phyloP scores from a whole-genome alignment of 1,140 invertebrate species.

The Cephus cinctus region DNA sequence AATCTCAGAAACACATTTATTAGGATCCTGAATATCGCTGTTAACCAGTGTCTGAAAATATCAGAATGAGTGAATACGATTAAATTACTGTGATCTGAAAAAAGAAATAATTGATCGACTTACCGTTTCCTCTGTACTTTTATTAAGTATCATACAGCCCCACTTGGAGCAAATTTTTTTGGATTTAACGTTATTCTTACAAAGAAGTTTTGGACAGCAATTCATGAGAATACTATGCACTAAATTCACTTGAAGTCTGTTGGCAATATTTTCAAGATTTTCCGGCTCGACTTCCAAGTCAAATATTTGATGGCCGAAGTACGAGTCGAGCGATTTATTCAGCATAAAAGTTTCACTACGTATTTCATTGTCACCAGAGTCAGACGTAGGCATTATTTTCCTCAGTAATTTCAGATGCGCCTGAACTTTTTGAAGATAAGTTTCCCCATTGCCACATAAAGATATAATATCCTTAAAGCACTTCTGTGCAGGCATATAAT shows the following conservation, averaged over 20 bases:
- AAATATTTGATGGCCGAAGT: constrained; percentile 61
- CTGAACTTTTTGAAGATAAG: constrained; percentile 34
- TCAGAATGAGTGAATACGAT: too few species aligned
- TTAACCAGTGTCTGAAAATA: neutral
- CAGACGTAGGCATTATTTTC: constrained; percentile 28
- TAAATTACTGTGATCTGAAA: too few species aligned
- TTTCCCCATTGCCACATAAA: constrained; percentile 24
- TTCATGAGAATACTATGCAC: constrained; percentile 60
- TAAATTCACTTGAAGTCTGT: constrained; percentile 60
- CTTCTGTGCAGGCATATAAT: constrained; percentile 15
- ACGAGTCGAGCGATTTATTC: constrained; percentile 34
- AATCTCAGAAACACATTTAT: constrained; percentile 39
- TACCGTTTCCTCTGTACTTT: constrained; percentile 22
- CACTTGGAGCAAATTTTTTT: constrained; percentile 26
- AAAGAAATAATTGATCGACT: constrained; percentile 20
- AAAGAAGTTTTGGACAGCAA: constrained; percentile 56
- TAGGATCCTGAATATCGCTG: constrained; percentile 24
- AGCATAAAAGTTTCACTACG: constrained; percentile 31
- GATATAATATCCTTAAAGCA: constrained; percentile 24
- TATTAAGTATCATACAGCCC: constrained; percentile 40
- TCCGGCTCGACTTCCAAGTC: constrained; percentile 55
- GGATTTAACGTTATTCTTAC: constrained; percentile 22
- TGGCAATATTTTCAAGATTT: constrained; percentile 58
- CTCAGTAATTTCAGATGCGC: constrained; percentile 33
- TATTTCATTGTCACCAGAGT: constrained; percentile 20